Evolutionary conservation across 2,797 vertebrate genomes (phyloP), one percentile per base, ranked within the genome.

Genomic region (Lepus oiostolus): DNA sequence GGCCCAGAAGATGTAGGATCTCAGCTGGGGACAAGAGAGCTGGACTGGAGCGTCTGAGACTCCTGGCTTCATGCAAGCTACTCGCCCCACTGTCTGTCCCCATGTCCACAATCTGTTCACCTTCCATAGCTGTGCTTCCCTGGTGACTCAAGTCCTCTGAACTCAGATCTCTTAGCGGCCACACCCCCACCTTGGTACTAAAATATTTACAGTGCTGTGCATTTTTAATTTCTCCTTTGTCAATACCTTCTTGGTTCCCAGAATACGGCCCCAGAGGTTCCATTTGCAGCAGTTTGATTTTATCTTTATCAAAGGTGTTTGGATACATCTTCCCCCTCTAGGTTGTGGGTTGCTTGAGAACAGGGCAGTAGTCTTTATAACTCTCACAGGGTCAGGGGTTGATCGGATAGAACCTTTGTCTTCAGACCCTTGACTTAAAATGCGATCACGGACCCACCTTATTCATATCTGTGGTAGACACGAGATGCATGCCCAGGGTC

Each of bases 261-360:
- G 72, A 79, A 63, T 26, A 38, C 24, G 28, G 17, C 3, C 13
- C 38, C 52, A 70, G 0, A 42, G 76, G 30, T 76, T 85, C 62
- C 22, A 76, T 42, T 82, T 65, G 28, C 5, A 50, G 50, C 28
- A 63, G 5, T 74, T 76, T 92, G 52, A 54, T 93, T 89, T 89
- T 65, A 68, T 85, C 63, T 92, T 68, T 50, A 65, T 88, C 58
- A 88, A 82, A 62, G 81, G 42, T 35, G 12, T 85, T 81, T 70
- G 70, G 42, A n/a, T 89, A 24, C 75, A 35, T 68, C 52, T 68
- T 60, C 32, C 62, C 38, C 42, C 14, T 76, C 14, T 42, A 81
- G 35, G 22, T 80, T 60, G 26, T 19, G 8, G 5, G 47, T 12
- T 62, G 12, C 11, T 88, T 88, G 52, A 58, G 54, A 88, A 80